A percentile compares a stretch with the other conserved stretches of the same genome.
phyloP scores from a whole-genome alignment of 2,888 invertebrate species.

The Eretmocerus hayati region DNA sequence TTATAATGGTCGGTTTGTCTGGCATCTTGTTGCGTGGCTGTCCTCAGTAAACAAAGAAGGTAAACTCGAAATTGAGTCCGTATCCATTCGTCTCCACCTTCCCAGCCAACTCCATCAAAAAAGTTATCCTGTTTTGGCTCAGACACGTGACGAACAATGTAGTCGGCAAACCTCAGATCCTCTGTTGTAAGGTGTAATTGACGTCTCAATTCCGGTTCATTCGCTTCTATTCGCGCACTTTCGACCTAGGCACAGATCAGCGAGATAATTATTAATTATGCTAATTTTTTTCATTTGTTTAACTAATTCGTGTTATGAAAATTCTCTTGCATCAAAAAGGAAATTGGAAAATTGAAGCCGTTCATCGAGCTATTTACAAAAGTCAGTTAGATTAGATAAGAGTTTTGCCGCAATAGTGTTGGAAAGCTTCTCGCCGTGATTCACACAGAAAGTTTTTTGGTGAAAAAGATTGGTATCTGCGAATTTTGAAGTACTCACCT shows the following conservation, averaged over 20 bases:
- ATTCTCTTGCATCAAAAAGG: not conserved
- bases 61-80: conserved; percentile 88
- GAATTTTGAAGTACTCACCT: conserved; percentile 54
- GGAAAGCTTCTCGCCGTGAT: no score
- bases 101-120: conserved; percentile 70
- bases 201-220: conserved; percentile 71
- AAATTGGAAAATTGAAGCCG: no score
- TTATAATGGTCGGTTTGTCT: conserved; percentile 87
- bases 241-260: conserved; percentile 55
- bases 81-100: conserved; percentile 96
- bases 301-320: no score
- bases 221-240: conserved; percentile 75
- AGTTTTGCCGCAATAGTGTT: no score
- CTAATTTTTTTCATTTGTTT: no score
- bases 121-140: conserved; percentile 62
- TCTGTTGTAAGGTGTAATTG: conserved; percentile 87
- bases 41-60: conserved; percentile 71
- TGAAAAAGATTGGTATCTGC: no score
- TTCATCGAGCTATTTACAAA: no score
- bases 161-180: conserved; percentile 92
- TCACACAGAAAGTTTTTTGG: not conserved
- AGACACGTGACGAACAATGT: conserved; percentile 69
- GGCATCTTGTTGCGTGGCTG: conserved; percentile 67
- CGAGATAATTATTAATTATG: not conserved
- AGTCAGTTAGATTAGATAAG: no score